Base-by-base conservation (phyloP, 2,888 invertebrate species). In the Aphidius colemani region DNA sequence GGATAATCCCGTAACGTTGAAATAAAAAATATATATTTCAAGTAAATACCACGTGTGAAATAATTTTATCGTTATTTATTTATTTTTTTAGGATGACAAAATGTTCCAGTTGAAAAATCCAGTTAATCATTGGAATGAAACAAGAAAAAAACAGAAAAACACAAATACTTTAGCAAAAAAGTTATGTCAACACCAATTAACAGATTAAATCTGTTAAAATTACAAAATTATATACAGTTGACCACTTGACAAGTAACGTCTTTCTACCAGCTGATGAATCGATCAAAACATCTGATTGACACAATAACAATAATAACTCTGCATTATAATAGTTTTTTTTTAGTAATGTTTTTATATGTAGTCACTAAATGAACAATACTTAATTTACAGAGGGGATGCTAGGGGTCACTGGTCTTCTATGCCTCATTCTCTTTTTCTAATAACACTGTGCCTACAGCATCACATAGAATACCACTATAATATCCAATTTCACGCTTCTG, bases 141-240 rank as follows among this genome's bases (percentile, higher is more conserved):
- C 67, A 70, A 59, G 67, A 68, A 68, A 44, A 66, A 70, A 70
- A 67, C 59, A 67, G 60, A 71, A 71, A 72, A 73, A 72, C 72
- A 72, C 70, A 67, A 66, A 70, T 72, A 74, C 73, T 72, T 74
- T 73, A 73, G 71, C 73, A 70, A 67, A 46, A 43, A 64, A 57
- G 57, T 61, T 59, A 11, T 40, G 40, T 18, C 50, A 46, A 10
- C 13, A n/a, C 11, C 8, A 30, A n/a, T 48, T 50, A 7, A 51
- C 10, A 11, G 7, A 39, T 41, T 9, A 40, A 46, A 49, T 11
- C 39, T 30, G 49, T 10, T 39, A 30, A 41, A 55, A 40, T 55
- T 53, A 41, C 48, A n/a, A 30, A 13, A 56, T 53, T 53, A 46
- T 57, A 68, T 57, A 68, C 70, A 70, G 67, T 70, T 69, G 70